Conservation (phyloP, 2,888 invertebrate genomes). For the Deilephila porcellus region DNA sequence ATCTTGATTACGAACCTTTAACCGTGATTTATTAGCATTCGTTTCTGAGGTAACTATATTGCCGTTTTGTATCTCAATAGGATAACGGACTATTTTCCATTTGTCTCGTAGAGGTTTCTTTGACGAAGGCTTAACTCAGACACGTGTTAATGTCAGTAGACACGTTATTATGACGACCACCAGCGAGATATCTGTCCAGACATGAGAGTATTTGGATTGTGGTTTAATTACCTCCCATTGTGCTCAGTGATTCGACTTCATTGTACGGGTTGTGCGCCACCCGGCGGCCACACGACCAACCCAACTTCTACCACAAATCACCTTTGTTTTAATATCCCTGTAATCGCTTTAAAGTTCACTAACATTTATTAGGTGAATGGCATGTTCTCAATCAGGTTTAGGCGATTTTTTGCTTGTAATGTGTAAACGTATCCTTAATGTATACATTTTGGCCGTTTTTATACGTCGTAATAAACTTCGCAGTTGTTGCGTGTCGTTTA, state of each 20-base stretch:
- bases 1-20: too few species aligned
- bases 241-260: conserved; percentile 63
- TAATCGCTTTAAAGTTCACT: conserved; percentile 39
- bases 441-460: neutral
- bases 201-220: conserved; percentile 79
- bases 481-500: conserved; percentile 16
- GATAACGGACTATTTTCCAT: too few species aligned
- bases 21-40: too few species aligned
- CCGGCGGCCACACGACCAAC: conserved; percentile 24
- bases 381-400: conserved; percentile 8
- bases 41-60: too few species aligned
- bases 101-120: conserved; percentile 44
- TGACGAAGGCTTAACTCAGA: conserved; percentile 41
- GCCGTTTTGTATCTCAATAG: too few species aligned
- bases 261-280: conserved; percentile 41
- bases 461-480: conserved; percentile 15
- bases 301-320: conserved; percentile 34
- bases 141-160: conserved; percentile 44
- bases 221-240: conserved; percentile 82
- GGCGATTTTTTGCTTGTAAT: conserved; percentile 7
- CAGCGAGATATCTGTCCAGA: conserved; percentile 73
- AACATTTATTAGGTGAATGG: conserved; percentile 34
- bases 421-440: conserved; percentile 13
- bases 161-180: conserved; percentile 77
- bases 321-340: conserved; percentile 43